These are phyloP conservation scores for Prunella himalayana DNA, from an alignment of 2,113 vertebrate species.

Conservation along the genomic window DNA sequence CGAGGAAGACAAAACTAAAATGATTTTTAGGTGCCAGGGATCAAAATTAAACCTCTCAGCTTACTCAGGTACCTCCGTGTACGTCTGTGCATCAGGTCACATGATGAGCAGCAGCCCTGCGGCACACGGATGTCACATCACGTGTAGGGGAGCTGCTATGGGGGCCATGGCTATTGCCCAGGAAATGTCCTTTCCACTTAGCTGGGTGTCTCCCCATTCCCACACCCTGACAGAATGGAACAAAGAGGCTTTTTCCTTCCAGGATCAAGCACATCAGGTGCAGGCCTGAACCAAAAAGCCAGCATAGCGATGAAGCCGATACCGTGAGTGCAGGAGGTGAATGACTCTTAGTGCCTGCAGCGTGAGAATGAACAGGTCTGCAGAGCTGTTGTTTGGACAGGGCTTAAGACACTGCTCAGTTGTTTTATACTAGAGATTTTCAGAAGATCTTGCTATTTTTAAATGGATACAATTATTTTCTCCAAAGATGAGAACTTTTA, in stretches of 20 bases:
- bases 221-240: conserved; percentile 53
- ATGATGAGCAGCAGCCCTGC: not conserved
- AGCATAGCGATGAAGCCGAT: conserved; percentile 23
- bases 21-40: not conserved
- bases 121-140: not conserved
- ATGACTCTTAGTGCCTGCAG: not conserved
- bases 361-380: not conserved
- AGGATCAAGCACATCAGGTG: not conserved
- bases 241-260: conserved; percentile 52
- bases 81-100: not conserved
- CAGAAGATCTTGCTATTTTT: not conserved
- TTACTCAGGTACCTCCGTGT: not conserved
- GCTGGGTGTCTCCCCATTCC: conserved; percentile 56
- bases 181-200: conserved; percentile 50
- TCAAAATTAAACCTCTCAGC: not conserved
- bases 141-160: not conserved
- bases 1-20: not conserved
- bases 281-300: not conserved
- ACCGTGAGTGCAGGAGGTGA: not conserved
- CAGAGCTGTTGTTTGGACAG: not conserved
- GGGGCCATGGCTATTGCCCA: conserved; percentile 22
- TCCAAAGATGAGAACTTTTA: not conserved
- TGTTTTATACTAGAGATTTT: not conserved
- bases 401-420: not conserved
- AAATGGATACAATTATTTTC: not conserved